phyloP scores from a whole-genome alignment of 2,797 vertebrate species.

The Eulemur albifrons region DNA sequence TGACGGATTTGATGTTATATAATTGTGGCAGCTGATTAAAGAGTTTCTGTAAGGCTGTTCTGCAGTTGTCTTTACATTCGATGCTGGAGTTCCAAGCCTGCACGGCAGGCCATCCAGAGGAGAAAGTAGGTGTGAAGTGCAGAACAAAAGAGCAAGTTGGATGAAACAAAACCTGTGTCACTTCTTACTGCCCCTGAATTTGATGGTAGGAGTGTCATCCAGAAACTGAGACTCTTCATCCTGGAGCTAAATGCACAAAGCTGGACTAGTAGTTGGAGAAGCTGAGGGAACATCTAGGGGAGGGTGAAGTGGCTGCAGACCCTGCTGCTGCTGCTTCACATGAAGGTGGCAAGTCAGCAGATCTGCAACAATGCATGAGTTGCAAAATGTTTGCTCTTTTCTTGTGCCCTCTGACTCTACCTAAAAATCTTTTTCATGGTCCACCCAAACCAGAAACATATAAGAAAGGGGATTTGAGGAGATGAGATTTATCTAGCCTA shows the following conservation, averaged over 20 bases:
- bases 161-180: not conserved
- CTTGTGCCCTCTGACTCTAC: not conserved
- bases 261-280: not conserved
- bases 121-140: not conserved
- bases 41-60: not conserved
- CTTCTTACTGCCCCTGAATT: not conserved
- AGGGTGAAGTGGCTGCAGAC: rapidly evolving
- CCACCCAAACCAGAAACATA: not conserved
- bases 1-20: not conserved
- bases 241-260: too few relatives aligned
- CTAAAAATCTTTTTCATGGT: not conserved
- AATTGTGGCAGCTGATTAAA: not conserved
- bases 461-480: not conserved
- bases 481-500: too few relatives aligned
- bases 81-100: not conserved
- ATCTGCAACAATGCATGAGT: not conserved
- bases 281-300: not conserved
- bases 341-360: not conserved
- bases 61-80: not conserved
- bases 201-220: not conserved
- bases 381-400: not conserved
- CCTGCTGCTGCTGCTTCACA: not conserved
- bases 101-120: not conserved
- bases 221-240: not conserved
- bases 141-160: not conserved